Conservation (phyloP, 1,140 invertebrate species). For the Geopemphigus sp. region DNA sequence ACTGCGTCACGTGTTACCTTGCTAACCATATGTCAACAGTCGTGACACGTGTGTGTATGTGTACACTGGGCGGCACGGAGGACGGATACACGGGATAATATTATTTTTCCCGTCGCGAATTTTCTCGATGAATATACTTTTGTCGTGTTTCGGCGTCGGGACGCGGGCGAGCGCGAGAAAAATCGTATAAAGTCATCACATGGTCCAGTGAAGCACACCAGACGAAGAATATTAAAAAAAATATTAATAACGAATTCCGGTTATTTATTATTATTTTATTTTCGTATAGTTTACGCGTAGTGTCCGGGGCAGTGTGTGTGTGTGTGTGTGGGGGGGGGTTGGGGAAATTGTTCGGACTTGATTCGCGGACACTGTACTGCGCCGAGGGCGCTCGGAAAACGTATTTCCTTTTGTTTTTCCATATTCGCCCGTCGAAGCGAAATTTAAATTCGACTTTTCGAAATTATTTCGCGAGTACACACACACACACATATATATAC, state of each 20-base stretch:
- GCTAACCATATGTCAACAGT: conserved; percentile 47
- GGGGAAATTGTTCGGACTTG: background rate
- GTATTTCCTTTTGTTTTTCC: background rate
- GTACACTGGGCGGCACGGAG: background rate
- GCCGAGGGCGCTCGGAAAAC: conserved; percentile 4
- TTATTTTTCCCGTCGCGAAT: conserved; percentile 20
- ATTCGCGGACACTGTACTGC: conserved; percentile 3
- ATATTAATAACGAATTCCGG: conserved; percentile 39
- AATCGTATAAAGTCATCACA: conserved; percentile 28
- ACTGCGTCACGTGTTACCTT: conserved; percentile 34
- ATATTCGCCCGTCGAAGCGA: background rate
- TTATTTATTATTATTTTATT: conserved; percentile 22
- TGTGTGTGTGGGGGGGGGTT: no score
- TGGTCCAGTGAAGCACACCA: conserved; percentile 45
- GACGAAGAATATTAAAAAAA: conserved; percentile 45
- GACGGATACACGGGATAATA: no score
- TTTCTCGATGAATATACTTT: conserved; percentile 37
- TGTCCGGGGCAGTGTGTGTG: no score
- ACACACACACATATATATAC: background rate
- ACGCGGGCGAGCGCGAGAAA: conserved; percentile 14
- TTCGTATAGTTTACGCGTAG: no score
- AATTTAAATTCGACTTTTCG: conserved; percentile 26
- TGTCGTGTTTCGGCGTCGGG: conserved; percentile 5
- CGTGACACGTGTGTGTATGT: conserved; percentile 37
- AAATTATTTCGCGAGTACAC: conserved; percentile 26